Evolutionary conservation across 2,888 invertebrate species (phyloP), one percentile per base, ranked within the genome.

Genomic region (Psococerastis gibbosa): DNA sequence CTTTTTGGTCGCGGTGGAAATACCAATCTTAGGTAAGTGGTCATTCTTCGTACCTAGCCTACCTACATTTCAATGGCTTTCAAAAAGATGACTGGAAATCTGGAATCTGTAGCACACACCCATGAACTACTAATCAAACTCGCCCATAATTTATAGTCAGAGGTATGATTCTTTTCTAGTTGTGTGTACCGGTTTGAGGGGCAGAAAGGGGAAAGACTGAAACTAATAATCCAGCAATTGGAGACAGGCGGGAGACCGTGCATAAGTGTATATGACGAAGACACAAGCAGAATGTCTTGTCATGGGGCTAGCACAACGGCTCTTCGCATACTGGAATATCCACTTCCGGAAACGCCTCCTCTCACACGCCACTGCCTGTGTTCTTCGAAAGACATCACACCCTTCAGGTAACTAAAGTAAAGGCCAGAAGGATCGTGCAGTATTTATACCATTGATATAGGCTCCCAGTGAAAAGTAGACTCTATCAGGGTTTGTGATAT

Each of bases 151-250:
- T 16, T 46, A 44, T n/a, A n/a, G n/a, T n/a, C n/a, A n/a, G n/a
- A n/a, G n/a, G n/a, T n/a, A n/a, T n/a, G n/a, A n/a, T n/a, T 43
- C 43, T 48, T 35, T 64, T 67, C 42, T 67, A 81, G 80, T 55
- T 91, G 91, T 62, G 72, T 79, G 35, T 88, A 88, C 61, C 78
- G 84, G 38, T 88, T 88, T 57, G 84, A 87, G 62, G 87, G 79
- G 0, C 78, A 79, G 54, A 75, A 77, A 43, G 83, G 83, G 41
- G 85, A 88, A 59, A 71, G 78, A 41, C 73, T 88, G 41, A 73
- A 79, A 48, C 66, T 89, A 41, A 74, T 78, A 44, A 69, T 88
- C 43, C 78, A 76, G 55, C 75, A 76, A 48, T 68, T 85, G 3
- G 65, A 72, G n/a, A 76, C 73, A 6, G 67, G 71, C 44, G 68